Evolutionary conservation across 2,797 vertebrate species (phyloP), one percentile per base, ranked within the genome.

Genomic region (Sebastolobus altivelis): DNA sequence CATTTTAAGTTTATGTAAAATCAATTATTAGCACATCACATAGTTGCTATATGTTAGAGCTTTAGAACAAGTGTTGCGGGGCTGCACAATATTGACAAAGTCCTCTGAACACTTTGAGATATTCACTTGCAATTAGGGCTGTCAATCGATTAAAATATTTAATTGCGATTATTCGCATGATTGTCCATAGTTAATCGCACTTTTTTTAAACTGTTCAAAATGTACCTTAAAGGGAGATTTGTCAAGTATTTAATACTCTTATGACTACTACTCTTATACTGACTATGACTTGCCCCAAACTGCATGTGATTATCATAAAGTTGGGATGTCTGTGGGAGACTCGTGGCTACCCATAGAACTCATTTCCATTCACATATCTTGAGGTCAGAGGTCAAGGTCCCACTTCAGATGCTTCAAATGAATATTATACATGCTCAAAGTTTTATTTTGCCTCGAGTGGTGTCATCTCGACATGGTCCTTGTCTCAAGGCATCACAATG

Each of bases 1-100:
- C 1, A 55, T 67, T 25, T 22, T 43, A 13, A 35, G 31, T 38
- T 72, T 7, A 0, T 67, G 37, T 80, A 4, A 69, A 78, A 61
- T 73, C 22, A 27, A 1, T 56, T 59, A 38, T 46, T 68, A 66
- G 33, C 12, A 3, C 6, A 43, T 63, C 14, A 43, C 65, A 9
- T 66, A 29, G 38, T 55, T 46, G 4, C 8, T 52, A 25, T 60
- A 29, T 52, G 65, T 62, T 54, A 66, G 62, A 61, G 18, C n/a
- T 27, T 31, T 75, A 46, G 11, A 43, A 10, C 11, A 9, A n/a
- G 3, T 62, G 10, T 67, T 38, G n/a, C 40, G 40, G 31, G 80
- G 74, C 75, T 82, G 83, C 25, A 49, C 9, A 78, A 76, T 69
- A 68, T 63, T 14, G 6, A 81, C 0, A 52, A 38, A 20, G n/a